Base-by-base conservation (phyloP, 1,140 invertebrate species). In the Drosophila mauritiana region DNA sequence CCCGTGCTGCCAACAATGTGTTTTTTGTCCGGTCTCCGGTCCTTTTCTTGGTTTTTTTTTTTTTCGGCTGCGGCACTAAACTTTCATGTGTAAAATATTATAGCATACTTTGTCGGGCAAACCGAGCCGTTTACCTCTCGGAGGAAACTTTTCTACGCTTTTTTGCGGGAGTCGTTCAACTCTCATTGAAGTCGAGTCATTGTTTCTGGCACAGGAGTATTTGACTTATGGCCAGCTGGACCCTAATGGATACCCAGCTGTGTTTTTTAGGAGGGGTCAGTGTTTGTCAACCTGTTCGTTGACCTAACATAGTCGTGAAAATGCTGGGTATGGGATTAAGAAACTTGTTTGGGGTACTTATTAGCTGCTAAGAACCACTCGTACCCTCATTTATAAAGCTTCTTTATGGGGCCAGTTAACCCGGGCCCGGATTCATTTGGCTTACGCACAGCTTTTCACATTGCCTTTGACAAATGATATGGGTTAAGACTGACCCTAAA, bases 71-170 rank as follows among this genome's bases (percentile, higher is more conserved):
- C 17, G 57, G 43, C 42, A 52, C 42, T 64, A 69, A 59, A 49
- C 65, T 75, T 78, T 75, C 83, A 61, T 75, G 83, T 88, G 58
- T 63, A 73, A 82, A 88, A 79, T 88, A 69, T 76, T 65, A 75
- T 63, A 73, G 75, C 69, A 83, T 70, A 80, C 73, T 78, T 78
- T 57, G 17, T 52, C 48, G 79, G 77, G 64, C 77, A 65, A 55
- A 25, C 53, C 37, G 64, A 63, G 73, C 59, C 64, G 54, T 81
- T 78, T 78, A 74, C 82, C 64, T 67, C 40, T 58, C 36, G 57
- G 20, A 7, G 17, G 45, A 57, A 25, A 34, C 53, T 56, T 45
- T 46, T 42, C 51, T 39, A 55, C 25, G 20, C 1, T 43, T 75
- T 63, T 57, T 58, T 43, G 12, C 25, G 20, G 10, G 62, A 76